These are phyloP conservation scores for Hucho hucho DNA, from an alignment of 2,113 vertebrate species.

Conservation along the genomic window DNA sequence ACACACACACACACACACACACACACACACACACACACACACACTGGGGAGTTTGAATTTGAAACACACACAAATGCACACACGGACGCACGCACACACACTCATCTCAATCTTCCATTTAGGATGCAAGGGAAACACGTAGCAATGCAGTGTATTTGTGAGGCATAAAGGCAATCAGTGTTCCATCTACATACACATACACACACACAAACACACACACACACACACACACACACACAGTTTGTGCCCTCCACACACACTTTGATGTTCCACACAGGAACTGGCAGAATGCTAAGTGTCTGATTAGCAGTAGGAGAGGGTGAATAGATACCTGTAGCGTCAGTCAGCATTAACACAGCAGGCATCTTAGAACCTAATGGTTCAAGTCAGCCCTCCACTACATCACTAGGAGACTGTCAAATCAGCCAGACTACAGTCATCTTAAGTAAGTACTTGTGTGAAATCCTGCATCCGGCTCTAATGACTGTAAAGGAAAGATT, in stretches of 20 bases:
- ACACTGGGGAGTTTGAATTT: no score
- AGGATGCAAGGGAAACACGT: constrained; percentile 47
- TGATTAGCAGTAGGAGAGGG: constrained; percentile 7
- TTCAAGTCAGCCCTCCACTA: neutral
- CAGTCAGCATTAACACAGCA: constrained; percentile 31
- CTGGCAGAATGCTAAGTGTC: constrained; percentile 58
- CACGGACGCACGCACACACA: constrained; percentile 5
- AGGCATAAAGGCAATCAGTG: constrained; percentile 53
- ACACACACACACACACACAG: constrained; percentile 39
- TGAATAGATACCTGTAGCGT: constrained; percentile 37
- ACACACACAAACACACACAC: no score
- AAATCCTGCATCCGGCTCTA: no score
- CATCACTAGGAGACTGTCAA: neutral
- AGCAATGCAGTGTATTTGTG: neutral
- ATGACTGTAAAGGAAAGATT: no score
- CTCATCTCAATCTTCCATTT: constrained; percentile 30
- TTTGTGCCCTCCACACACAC: constrained; percentile 54
- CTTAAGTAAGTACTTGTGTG: no score
- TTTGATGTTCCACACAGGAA: constrained; percentile 58
- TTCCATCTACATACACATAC: no score
- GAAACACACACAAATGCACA: constrained; percentile 58
- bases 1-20: no score
- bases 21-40: no score
- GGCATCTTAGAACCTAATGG: constrained; percentile 19
- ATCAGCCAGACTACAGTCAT: neutral